Evolutionary conservation across 2,113 vertebrate genomes (phyloP).

Genomic region (Bos taurus): DNA sequence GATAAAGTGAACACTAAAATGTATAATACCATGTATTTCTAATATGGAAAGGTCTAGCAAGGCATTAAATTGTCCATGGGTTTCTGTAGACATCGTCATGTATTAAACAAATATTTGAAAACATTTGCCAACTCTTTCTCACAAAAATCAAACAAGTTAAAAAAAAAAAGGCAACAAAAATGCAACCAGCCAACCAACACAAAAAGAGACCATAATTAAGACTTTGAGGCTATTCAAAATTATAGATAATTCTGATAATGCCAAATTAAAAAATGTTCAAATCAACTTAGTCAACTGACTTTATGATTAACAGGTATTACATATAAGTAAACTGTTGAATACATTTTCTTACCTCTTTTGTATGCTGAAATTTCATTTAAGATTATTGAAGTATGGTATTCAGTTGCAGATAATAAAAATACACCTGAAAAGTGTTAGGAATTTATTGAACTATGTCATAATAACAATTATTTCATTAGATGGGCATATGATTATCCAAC

Average conservation of each 20-base stretch:
- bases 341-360: not conserved
- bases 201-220: not conserved
- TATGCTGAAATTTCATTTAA: not conserved
- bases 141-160: not conserved
- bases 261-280: not conserved
- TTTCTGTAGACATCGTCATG: not conserved
- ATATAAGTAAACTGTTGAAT: not conserved
- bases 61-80: not conserved
- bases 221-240: not conserved
- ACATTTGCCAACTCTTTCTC: not conserved
- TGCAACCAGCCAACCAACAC: not conserved
- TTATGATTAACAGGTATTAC: not conserved
- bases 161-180: not conserved
- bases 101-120: constrained; percentile 16
- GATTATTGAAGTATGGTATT: not conserved
- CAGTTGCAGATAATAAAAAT: not conserved
- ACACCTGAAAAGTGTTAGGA: not conserved
- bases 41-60: not conserved
- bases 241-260: not conserved
- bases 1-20: not conserved
- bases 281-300: not conserved
- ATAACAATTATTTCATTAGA: not conserved
- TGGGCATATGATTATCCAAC: not conserved
- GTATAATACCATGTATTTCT: not conserved
- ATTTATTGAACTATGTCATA: not conserved